Conservation (phyloP, 1,140 invertebrate species). For the Zaprionus vittiger region DNA sequence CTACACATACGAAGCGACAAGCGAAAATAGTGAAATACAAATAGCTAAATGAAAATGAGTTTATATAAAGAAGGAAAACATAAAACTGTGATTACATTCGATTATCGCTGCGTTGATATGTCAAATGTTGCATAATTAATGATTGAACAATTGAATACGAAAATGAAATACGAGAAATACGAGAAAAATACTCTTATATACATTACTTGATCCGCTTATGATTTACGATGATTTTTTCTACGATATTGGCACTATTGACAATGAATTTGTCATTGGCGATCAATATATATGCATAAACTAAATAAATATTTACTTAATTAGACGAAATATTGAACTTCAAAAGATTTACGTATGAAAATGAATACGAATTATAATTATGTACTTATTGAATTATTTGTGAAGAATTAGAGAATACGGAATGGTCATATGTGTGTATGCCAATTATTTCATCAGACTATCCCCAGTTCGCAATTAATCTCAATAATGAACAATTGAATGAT, state of each 20-base stretch:
- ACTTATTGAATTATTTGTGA: constrained; percentile 53
- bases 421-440: constrained; percentile 8
- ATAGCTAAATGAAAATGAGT: constrained; percentile 82
- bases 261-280: constrained; percentile 21
- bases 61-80: constrained; percentile 83
- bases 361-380: constrained; percentile 62
- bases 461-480: constrained; percentile 20
- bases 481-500: constrained; percentile 16
- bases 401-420: constrained; percentile 44
- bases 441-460: constrained; percentile 42
- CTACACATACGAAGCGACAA: constrained; percentile 29
- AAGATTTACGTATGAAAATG: constrained; percentile 59
- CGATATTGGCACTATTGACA: constrained; percentile 38
- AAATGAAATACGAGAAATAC: constrained; percentile 47
- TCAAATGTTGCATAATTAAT: constrained; percentile 64
- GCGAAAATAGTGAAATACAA: constrained; percentile 76
- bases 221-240: constrained; percentile 45
- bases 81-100: constrained; percentile 83
- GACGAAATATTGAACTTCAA: constrained; percentile 82
- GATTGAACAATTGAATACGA: constrained; percentile 43
- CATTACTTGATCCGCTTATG: constrained; percentile 58
- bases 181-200: constrained; percentile 30
- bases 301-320: constrained; percentile 79
- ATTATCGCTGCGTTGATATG: constrained; percentile 71
- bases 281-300: constrained; percentile 55